Evolutionary conservation across 2,888 invertebrate genomes (phyloP), one percentile per base, ranked within the genome.

Genomic region (Agonopterix alstromeriana): DNA sequence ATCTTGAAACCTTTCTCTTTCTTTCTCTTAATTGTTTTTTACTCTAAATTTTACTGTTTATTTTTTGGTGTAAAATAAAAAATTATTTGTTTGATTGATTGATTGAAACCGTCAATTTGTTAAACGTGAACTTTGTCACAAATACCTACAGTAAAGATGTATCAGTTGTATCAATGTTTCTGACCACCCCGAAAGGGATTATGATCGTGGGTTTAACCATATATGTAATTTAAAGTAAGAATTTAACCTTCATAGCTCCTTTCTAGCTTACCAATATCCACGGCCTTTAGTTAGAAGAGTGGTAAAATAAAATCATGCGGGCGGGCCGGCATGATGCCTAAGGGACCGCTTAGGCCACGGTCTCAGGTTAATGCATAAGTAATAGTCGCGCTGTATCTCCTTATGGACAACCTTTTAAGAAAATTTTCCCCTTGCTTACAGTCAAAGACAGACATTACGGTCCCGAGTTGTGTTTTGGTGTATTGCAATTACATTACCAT

Each of bases 301-400:
- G 54, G 56, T 53, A 45, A 51, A 46, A 46, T 46, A 46, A 40
- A 46, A 46, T 40, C 67, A 67, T 67, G 61, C 59, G 63, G 56
- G 58, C 54, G 58, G 70, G 69, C 53, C 68, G 67, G 46, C 67
- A 67, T 64, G 57, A 65, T 60, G 73, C 82, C 79, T 67, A 47
- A 51, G 83, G 85, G 87, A 82, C 64, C 84, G 80, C 79, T 89
- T 87, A 84, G 67, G 69, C 69, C 73, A 72, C 79, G 77, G 73
- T 70, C 71, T 8, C 76, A 70, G 76, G 75, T 80, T 85, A 84
- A 89, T 90, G 89, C 89, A 90, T 90, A 90, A 90, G 84, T 90
- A 87, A 90, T 88, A 86, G 78, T 81, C 72, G 75, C 76, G 56
- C 48, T 49, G 50, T 52, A 53, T 53, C 61, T 57, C 58, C 67